Conservation (phyloP, 2,797 vertebrate species). For the Schizopygopsis pylzovi region DNA sequence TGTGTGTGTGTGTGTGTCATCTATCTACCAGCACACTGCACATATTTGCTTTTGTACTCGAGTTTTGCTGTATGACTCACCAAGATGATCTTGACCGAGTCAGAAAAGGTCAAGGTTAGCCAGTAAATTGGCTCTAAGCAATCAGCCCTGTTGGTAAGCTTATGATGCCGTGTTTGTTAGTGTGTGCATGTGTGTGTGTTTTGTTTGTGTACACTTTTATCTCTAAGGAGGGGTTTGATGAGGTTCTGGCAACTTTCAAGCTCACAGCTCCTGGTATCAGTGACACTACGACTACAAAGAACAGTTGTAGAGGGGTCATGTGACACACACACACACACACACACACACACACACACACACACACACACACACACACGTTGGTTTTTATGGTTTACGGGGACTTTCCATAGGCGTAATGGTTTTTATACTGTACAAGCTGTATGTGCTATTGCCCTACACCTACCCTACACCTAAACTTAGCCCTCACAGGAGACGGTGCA, state of each 20-base stretch:
- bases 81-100: slow-evolving; percentile 75
- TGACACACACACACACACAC: slow-evolving; percentile 7
- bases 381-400: too few relatives aligned
- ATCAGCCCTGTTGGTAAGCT: slow-evolving; percentile 70
- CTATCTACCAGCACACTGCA: slow-evolving; percentile 52
- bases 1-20: slow-evolving; percentile 30
- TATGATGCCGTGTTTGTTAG: slow-evolving; percentile 51
- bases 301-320: slow-evolving; percentile 7
- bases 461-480: too few relatives aligned
- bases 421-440: too few relatives aligned
- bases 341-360: not conserved
- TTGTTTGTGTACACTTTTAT: slow-evolving; percentile 39
- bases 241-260: slow-evolving; percentile 34
- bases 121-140: slow-evolving; percentile 77
- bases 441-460: too few relatives aligned
- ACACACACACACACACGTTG: slow-evolving; percentile 14
- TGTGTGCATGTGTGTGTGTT: not conserved
- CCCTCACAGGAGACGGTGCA: too few relatives aligned
- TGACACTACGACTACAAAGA: slow-evolving; percentile 24
- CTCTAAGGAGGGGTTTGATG: slow-evolving; percentile 26
- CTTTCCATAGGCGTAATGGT: too few relatives aligned
- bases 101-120: slow-evolving; percentile 79
- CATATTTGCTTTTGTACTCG: slow-evolving; percentile 76
- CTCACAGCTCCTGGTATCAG: slow-evolving; percentile 23
- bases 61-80: slow-evolving; percentile 71